These are phyloP conservation scores for Dascillus cervinus DNA, from an alignment of 2,888 invertebrate species.

Conservation along the genomic window DNA sequence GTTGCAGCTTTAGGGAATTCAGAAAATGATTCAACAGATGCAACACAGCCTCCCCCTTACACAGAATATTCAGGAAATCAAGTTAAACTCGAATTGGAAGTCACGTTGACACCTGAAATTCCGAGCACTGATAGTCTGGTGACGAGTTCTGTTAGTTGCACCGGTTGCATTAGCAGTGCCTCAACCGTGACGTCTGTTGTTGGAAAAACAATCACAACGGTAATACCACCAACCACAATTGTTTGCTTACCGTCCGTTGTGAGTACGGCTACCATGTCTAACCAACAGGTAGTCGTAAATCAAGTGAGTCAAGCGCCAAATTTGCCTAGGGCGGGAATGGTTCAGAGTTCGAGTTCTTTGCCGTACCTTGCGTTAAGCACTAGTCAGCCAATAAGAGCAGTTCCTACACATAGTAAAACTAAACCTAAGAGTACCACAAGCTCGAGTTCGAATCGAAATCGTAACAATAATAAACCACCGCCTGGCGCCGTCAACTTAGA, in stretches of 20 bases:
- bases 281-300: constrained; percentile 24
- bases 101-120: constrained; percentile 56
- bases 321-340: constrained; percentile 29
- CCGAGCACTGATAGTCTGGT: constrained; percentile 45
- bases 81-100: constrained; percentile 50
- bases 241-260: constrained; percentile 44
- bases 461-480: constrained; percentile 65
- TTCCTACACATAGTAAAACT: constrained; percentile 40
- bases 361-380: constrained; percentile 46
- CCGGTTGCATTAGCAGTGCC: too few species aligned
- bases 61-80: constrained; percentile 37
- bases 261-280: constrained; percentile 31
- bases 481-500: constrained; percentile 89
- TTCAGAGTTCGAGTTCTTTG: constrained; percentile 44
- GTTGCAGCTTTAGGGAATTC: constrained; percentile 45
- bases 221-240: constrained; percentile 48
- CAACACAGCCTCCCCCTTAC: constrained; percentile 25
- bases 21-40: constrained; percentile 24
- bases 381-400: constrained; percentile 45
- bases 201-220: constrained; percentile 38
- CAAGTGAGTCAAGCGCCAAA: constrained; percentile 15
- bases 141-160: constrained; percentile 46
- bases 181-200: constrained; percentile 31
- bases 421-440: constrained; percentile 32
- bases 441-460: constrained; percentile 40